A percentile compares a stretch with the other conserved stretches of the same genome.
phyloP scores from a whole-genome alignment of 2,888 invertebrate species.

The Eulithis prunata region DNA sequence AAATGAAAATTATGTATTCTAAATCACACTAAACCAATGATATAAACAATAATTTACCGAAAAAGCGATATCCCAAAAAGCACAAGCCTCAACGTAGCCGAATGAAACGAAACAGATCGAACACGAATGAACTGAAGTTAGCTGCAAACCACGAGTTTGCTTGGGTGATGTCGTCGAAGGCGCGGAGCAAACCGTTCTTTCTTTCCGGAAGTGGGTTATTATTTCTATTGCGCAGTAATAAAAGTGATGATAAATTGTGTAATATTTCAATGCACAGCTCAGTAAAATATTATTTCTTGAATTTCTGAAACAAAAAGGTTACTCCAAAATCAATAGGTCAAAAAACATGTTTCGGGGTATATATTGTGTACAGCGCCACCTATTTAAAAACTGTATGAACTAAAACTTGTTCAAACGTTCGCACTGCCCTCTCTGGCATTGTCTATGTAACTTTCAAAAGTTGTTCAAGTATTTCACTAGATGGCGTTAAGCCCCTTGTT shows the following conservation, averaged over 20 bases:
- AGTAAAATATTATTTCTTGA: conserved; percentile 8
- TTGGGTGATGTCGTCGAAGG: conserved; percentile 77
- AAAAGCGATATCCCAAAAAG: conserved; percentile 76
- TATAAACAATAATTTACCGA: conserved; percentile 78
- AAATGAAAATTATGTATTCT: conserved; percentile 39
- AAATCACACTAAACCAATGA: conserved; percentile 54
- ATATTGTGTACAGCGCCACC: conserved; percentile 27
- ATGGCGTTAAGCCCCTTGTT: background rate
- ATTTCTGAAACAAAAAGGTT: background rate
- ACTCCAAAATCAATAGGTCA: background rate
- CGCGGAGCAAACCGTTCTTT: conserved; percentile 61
- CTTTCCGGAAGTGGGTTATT: conserved; percentile 60
- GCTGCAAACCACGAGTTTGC: conserved; percentile 65
- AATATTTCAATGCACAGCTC: background rate
- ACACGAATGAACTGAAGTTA: conserved; percentile 80
- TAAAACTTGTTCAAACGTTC: background rate
- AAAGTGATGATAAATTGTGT: background rate
- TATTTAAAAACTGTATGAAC: conserved; percentile 9
- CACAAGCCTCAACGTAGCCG: conserved; percentile 80
- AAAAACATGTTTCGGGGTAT: too few relatives aligned
- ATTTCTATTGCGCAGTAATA: conserved; percentile 57
- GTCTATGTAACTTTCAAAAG: background rate
- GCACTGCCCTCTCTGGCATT: conserved; percentile 1
- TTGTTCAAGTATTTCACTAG: background rate
- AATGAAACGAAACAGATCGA: conserved; percentile 78